phyloP scores from a whole-genome alignment of 92 coral and sea anemone species.

The Siderastrea siderea region DNA sequence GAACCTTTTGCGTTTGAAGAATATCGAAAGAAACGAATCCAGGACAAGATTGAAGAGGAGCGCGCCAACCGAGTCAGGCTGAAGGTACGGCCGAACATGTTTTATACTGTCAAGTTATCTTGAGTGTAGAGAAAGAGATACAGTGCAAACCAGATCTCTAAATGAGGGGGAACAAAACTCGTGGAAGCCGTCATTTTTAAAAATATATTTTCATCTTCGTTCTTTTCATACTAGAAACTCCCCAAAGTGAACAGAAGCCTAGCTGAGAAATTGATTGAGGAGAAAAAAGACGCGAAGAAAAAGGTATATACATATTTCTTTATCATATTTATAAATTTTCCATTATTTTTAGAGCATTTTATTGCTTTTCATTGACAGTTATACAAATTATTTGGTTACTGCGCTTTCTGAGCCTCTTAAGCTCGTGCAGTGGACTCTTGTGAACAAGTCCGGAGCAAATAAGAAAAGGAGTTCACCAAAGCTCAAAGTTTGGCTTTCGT shows the following conservation, averaged over 20 bases:
- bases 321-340: neutral
- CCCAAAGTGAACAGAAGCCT: slow-evolving; percentile 89
- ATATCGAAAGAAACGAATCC: slow-evolving; percentile 92
- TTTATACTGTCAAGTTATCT: neutral
- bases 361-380: too few relatives aligned
- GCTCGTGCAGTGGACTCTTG: too few relatives aligned
- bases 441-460: too few relatives aligned
- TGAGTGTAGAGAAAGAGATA: neutral
- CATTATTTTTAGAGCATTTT: too few relatives aligned
- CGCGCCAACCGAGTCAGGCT: slow-evolving; percentile 90
- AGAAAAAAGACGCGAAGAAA: slow-evolving; percentile 57
- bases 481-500: too few relatives aligned
- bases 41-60: slow-evolving; percentile 93
- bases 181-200: neutral
- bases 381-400: too few relatives aligned
- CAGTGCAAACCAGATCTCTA: too few relatives aligned
- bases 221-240: slow-evolving; percentile 70
- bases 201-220: neutral
- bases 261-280: slow-evolving; percentile 90
- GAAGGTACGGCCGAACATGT: slow-evolving; percentile 65
- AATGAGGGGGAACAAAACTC: neutral
- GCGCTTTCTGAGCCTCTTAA: too few relatives aligned
- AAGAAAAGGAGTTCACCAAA: too few relatives aligned
- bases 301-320: neutral
- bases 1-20: slow-evolving; percentile 99